Base-by-base conservation (phyloP, 2,797 vertebrate genomes). In the Mionectes olivaceus region DNA sequence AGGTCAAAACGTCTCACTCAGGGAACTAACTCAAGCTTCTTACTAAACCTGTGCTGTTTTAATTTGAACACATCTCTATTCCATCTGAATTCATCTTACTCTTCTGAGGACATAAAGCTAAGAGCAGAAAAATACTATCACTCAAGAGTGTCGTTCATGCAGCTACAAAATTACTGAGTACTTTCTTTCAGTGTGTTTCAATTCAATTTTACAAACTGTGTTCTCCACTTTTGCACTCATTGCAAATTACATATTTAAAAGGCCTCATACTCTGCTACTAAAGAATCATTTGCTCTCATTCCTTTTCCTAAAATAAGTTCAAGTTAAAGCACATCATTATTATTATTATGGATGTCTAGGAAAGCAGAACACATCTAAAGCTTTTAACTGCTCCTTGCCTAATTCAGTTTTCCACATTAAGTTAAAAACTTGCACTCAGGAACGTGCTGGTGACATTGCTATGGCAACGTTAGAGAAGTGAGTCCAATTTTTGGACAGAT, bases 281-380 rank as follows among this genome's bases (percentile, higher is more conserved):
- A 88, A 87, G 53, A 85, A 87, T 86, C 85, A 79, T 47, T 89
- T 90, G 61, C 88, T 93, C 87, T 77, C 69, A 44, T 85, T 93
- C 35, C 35, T 83, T 83, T 69, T 57, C 69, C 65, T 86, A 88
- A 93, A 92, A 92, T 78, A 95, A 85, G 90, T 61, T 50, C 41
- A 78, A 68, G 44, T 80, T 82, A 56, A 93, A 77, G 69, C 56
- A 81, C 56, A 69, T 76, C 47, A 49, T 83, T 94, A 85, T 70
- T 85, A 84, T 74, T 81, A 89, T 49, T 46, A 50, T 77, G 46
- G 37, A 56, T 73, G 76, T 69, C 92, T 88, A 83, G 39, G 74
- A 92, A 92, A 91, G 43, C 11, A 78, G 82, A 92, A 94, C 68
- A 52, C 0, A 83, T 55, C 78, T 74, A 79, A 68, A 89, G 87